phyloP scores from a whole-genome alignment of 2,888 invertebrate genomes.

The Hanleya hanleyi region DNA sequence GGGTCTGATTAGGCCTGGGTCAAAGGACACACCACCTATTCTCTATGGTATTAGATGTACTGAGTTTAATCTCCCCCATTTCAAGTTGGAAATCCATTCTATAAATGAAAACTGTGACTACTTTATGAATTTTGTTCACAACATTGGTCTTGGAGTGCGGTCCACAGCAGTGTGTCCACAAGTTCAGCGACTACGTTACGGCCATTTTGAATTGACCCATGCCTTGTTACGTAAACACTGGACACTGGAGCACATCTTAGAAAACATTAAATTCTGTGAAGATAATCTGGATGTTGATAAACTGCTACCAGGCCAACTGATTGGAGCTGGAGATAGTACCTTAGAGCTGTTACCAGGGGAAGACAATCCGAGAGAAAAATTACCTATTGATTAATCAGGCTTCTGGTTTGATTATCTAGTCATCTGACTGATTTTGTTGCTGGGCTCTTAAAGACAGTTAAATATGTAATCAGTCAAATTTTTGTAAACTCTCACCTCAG shows the following conservation, averaged over 20 bases:
- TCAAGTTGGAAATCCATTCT: slow-evolving; percentile 90
- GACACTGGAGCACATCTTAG: slow-evolving; percentile 50
- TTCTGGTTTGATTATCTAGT: too few relatives aligned
- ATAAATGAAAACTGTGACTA: slow-evolving; percentile 85
- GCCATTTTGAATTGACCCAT: slow-evolving; percentile 84
- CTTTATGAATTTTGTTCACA: slow-evolving; percentile 85
- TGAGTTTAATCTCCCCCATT: slow-evolving; percentile 86
- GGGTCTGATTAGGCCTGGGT: slow-evolving; percentile 86
- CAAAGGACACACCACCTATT: slow-evolving; percentile 79
- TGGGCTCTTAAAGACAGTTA: too few relatives aligned
- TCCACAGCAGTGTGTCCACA: slow-evolving; percentile 86
- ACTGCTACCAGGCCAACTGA: slow-evolving; percentile 30
- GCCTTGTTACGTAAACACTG: slow-evolving; percentile 88
- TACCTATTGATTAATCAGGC: too few relatives aligned
- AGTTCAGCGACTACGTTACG: slow-evolving; percentile 87
- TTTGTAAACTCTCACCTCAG: too few relatives aligned
- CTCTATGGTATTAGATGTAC: slow-evolving; percentile 91
- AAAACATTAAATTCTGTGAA: slow-evolving; percentile 55
- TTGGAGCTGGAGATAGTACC: too few relatives aligned
- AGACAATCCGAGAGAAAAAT: too few relatives aligned
- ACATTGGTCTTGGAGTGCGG: slow-evolving; percentile 86
- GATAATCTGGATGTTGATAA: slow-evolving; percentile 38
- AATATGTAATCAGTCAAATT: too few relatives aligned
- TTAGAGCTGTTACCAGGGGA: too few relatives aligned
- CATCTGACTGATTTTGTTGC: too few relatives aligned